Evolutionary conservation across 2,797 vertebrate genomes (phyloP).

Genomic region (Fistularia commersonii): DNA sequence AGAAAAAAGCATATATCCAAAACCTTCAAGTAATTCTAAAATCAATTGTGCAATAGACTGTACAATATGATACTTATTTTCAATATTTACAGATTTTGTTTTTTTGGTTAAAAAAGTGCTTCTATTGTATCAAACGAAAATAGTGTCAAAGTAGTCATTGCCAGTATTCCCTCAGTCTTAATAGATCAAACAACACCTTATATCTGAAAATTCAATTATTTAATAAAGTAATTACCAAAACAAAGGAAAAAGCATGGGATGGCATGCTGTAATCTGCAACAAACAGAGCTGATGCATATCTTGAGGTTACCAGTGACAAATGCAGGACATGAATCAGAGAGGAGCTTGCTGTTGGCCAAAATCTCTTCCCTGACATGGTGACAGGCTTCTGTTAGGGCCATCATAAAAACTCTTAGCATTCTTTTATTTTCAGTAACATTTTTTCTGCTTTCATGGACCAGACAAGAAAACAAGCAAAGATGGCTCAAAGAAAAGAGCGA

Average conservation of each 20-base stretch:
- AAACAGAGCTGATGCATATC: conserved; percentile 46
- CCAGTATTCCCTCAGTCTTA: neutral
- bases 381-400: no score
- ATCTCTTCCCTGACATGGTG: conserved; percentile 13
- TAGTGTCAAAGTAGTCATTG: no score
- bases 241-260: conserved; percentile 48
- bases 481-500: conserved; percentile 48
- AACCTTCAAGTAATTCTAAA: no score
- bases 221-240: conserved; percentile 65
- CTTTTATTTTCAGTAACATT: conserved; percentile 41
- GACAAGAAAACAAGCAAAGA: conserved; percentile 59
- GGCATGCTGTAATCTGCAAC: conserved; percentile 61
- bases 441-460: conserved; percentile 40
- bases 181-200: neutral
- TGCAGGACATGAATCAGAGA: conserved; percentile 23
- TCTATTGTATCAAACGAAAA: no score
- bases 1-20: no score
- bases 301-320: conserved; percentile 48
- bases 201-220: conserved; percentile 58
- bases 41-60: no score
- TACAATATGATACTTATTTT: no score
- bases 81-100: no score
- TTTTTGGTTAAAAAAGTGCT: neutral
- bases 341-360: conserved; percentile 15
- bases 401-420: no score